Percentiles rank a stretch among this genome's conserved stretches.
phyloP scores from a whole-genome alignment of 2,888 invertebrate genomes.

The Perithous albicinctus region DNA sequence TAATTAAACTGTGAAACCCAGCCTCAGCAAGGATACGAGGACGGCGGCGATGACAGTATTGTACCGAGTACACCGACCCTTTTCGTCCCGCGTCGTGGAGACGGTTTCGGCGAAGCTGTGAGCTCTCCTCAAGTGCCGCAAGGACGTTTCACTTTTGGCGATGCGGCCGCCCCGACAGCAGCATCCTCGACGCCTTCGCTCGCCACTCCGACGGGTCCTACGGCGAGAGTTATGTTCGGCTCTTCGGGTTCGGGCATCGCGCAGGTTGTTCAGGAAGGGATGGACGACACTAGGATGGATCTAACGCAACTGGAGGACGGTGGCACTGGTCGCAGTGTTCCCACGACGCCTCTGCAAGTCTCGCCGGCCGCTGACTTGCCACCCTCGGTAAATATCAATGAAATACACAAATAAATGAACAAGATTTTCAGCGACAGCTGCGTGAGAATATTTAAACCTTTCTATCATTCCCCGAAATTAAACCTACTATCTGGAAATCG shows the following conservation, averaged over 20 bases:
- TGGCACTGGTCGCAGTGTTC: slow-evolving; percentile 89
- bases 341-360: slow-evolving; percentile 88
- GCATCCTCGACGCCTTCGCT: slow-evolving; percentile 78
- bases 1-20: slow-evolving; percentile 64
- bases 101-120: slow-evolving; percentile 96
- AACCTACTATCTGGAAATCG: no score
- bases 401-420: not conserved
- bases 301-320: slow-evolving; percentile 87
- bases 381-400: slow-evolving; percentile 74
- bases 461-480: no score
- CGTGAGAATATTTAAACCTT: no score
- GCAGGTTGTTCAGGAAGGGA: slow-evolving; percentile 87
- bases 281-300: slow-evolving; percentile 92
- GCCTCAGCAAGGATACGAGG: slow-evolving; percentile 87
- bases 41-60: slow-evolving; percentile 91
- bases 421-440: not conserved
- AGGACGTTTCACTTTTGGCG: slow-evolving; percentile 89
- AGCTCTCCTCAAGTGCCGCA: slow-evolving; percentile 93
- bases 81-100: slow-evolving; percentile 92
- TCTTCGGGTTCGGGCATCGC: slow-evolving; percentile 81
- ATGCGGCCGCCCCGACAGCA: slow-evolving; percentile 83
- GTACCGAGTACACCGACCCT: slow-evolving; percentile 96
- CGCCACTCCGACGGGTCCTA: slow-evolving; percentile 72
- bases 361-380: slow-evolving; percentile 85
- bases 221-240: slow-evolving; percentile 77